Evolutionary conservation across 2,888 invertebrate genomes (phyloP), one percentile per base, ranked within the genome.

Genomic region (Seladonia tumulorum): DNA sequence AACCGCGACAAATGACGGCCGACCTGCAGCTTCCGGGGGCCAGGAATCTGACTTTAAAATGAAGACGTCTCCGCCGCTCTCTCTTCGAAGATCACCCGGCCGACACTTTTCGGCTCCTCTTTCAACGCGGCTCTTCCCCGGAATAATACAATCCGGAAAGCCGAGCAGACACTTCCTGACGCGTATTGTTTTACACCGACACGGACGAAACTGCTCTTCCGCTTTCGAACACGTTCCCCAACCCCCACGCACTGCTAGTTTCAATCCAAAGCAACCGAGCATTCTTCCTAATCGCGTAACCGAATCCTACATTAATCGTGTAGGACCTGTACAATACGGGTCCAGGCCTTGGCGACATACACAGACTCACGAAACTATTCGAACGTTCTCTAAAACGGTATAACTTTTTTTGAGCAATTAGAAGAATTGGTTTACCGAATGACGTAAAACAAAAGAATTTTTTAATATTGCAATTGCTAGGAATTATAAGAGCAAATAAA

Each of bases 11-110:
- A 84, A 79, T 42, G 73, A 79, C 75, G 79, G 76, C 42, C 63
- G 35, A 45, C 60, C 16, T 22, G 12, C 42, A 76, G 42, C 39
- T 79, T 77, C 77, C 81, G 76, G 75, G 53, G 72, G 63, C 79
- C 76, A 35, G n/a, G 45, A 85, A 85, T 85, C 80, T 85, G 85
- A 85, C 85, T 86, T 86, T 81, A 81, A 86, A 86, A 86, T 82
- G 86, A 81, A 86, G 87, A 86, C 42, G 70, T 63, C 73, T n/a
- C 77, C 47, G n/a, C 49, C 45, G 35, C 39, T 39, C 22, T 22
- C 68, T n/a, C 22, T 63, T 29, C 29, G 63, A 16, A 45, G 76
- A 71, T 68, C 39, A 42, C 35, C 68, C 60, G 70, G 60, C 72
- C 66, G 77, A 77, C 70, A 76, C 63, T 86, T 81, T 80, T 81